Evolutionary conservation across 1,140 invertebrate species (phyloP).

Genomic region (Ceratina calcarata): DNA sequence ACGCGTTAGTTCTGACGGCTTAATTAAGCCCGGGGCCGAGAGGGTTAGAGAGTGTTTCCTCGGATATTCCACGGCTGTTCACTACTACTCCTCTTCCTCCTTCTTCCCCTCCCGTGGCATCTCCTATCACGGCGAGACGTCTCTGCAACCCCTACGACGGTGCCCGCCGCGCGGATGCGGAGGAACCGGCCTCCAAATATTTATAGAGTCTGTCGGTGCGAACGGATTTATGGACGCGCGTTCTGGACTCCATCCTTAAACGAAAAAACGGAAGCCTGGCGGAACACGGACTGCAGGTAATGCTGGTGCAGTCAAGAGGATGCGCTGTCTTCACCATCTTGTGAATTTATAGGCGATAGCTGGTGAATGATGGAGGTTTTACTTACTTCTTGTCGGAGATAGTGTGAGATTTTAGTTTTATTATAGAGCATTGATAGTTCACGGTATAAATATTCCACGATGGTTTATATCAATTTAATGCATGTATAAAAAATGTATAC

Average conservation of each 20-base stretch:
- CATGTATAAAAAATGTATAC: background rate
- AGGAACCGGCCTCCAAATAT: constrained; percentile 49
- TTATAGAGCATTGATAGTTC: background rate
- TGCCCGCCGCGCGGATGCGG: background rate
- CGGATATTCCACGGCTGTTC: constrained; percentile 52
- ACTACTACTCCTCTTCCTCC: constrained; percentile 18
- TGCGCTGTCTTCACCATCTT: background rate
- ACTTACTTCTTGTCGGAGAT: background rate
- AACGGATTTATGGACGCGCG: constrained; percentile 45
- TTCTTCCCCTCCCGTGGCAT: background rate
- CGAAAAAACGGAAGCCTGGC: constrained; percentile 19
- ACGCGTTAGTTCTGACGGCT: constrained; percentile 65
- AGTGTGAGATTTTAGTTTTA: background rate
- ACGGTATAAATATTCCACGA: too few species aligned
- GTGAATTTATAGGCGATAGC: background rate
- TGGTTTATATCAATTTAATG: too few species aligned
- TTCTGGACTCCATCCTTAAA: constrained; percentile 26
- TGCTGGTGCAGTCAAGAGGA: background rate
- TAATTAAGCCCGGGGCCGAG: constrained; percentile 62
- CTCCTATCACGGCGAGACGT: background rate
- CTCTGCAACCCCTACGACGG: constrained; percentile 34
- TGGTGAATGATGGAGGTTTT: background rate
- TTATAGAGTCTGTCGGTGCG: constrained; percentile 56
- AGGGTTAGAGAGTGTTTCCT: constrained; percentile 47
- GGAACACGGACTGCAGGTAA: background rate